A percentile compares a stretch with the other conserved stretches of the same genome.
These are phyloP conservation scores for Diarsia dahlii DNA, from an alignment of 2,888 invertebrate species.

Conservation along the genomic window DNA sequence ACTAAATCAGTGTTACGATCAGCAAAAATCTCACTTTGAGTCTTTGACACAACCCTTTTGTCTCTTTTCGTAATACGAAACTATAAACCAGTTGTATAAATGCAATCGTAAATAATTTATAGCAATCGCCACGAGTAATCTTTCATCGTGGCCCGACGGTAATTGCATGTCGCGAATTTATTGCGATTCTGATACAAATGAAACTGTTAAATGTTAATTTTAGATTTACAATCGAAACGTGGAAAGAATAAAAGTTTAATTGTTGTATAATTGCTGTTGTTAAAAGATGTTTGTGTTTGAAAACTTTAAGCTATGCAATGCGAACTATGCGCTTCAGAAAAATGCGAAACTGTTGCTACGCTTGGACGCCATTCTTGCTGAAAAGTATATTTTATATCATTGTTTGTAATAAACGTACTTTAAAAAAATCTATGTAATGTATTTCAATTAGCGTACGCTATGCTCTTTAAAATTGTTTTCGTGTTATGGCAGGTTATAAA, in stretches of 20 bases:
- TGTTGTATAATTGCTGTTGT: conserved; percentile 4
- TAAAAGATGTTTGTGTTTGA: background rate
- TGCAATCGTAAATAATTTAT: conserved; percentile 60
- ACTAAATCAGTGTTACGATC: conserved; percentile 39
- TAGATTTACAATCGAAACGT: conserved; percentile 35
- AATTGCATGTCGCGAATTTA: conserved; percentile 58
- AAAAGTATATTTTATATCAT: conserved; percentile 35
- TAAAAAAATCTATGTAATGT: conserved; percentile 48
- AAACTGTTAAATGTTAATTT: conserved; percentile 52
- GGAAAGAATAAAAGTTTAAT: background rate
- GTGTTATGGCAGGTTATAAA: conserved; percentile 44
- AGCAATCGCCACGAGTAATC: conserved; percentile 49
- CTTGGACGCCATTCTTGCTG: conserved; percentile 2
- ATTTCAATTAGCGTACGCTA: conserved; percentile 47
- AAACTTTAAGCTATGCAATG: background rate
- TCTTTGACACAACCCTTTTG: conserved; percentile 20
- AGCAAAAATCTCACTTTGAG: conserved; percentile 9
- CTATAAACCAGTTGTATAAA: conserved; percentile 54
- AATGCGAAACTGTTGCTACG: background rate
- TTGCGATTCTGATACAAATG: conserved; percentile 47
- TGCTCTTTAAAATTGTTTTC: conserved; percentile 46
- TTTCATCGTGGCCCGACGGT: conserved; percentile 51
- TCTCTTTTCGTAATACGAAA: conserved; percentile 28
- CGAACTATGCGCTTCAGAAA: background rate
- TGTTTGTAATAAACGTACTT: conserved; percentile 58